Conservation (phyloP, 1,140 invertebrate species). For the Bilobella aurantiaca region DNA sequence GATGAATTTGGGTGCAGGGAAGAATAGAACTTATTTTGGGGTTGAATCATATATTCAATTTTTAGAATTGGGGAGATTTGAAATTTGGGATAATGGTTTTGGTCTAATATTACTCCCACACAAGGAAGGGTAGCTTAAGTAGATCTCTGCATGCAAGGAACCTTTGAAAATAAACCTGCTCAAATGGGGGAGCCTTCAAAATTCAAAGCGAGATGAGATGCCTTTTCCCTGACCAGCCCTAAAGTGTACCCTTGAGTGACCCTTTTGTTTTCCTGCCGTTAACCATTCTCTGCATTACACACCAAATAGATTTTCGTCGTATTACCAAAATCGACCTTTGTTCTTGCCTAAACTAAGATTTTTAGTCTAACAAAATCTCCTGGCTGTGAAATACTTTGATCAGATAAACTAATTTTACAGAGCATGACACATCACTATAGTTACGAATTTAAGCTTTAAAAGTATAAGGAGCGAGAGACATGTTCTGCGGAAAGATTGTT, state of each 20-base stretch:
- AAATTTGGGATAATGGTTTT: too few species aligned
- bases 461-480: too few species aligned
- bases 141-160: neutral
- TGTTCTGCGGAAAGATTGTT: too few species aligned
- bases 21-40: conserved; percentile 20
- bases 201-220: neutral
- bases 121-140: neutral
- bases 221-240: neutral
- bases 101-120: neutral
- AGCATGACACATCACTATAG: too few species aligned
- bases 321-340: neutral
- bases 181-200: neutral
- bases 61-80: too few species aligned
- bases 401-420: too few species aligned
- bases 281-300: neutral
- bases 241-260: neutral
- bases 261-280: neutral
- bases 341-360: neutral
- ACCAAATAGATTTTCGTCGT: neutral
- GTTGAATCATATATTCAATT: conserved; percentile 28
- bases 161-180: neutral
- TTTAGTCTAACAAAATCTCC: too few species aligned
- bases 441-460: too few species aligned
- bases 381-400: too few species aligned
- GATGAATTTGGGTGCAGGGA: neutral